phyloP scores from a whole-genome alignment of 2,888 invertebrate genomes.

The Crioceris asparagi region DNA sequence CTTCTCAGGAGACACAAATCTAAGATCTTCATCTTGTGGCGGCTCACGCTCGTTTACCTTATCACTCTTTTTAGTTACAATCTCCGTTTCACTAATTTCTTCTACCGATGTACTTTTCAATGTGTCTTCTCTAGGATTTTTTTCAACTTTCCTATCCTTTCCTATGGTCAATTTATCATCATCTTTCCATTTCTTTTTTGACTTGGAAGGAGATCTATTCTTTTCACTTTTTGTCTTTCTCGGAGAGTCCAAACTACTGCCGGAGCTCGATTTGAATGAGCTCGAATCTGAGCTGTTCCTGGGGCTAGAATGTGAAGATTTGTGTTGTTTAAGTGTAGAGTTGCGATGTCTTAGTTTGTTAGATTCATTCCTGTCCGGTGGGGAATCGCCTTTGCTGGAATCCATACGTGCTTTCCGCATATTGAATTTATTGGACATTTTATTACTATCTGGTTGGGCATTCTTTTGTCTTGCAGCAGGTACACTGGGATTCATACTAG shows the following conservation, averaged over 20 bases:
- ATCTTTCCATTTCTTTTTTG: constrained; percentile 24
- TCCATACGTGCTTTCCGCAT: too few species aligned
- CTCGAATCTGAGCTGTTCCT: constrained; percentile 10
- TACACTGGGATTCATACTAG: constrained; percentile 14
- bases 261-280: constrained; percentile 22
- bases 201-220: constrained; percentile 22
- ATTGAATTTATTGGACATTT: constrained; percentile 32
- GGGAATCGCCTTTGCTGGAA: too few species aligned
- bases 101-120: too few species aligned
- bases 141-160: too few species aligned
- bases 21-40: constrained; percentile 35
- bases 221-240: constrained; percentile 32
- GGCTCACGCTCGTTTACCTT: too few species aligned
- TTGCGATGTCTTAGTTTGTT: constrained; percentile 24
- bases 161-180: too few species aligned
- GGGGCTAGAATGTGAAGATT: constrained; percentile 9
- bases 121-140: too few species aligned
- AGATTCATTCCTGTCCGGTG: too few species aligned
- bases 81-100: too few species aligned
- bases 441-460: constrained; percentile 34
- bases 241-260: constrained; percentile 29
- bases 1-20: constrained; percentile 35
- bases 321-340: constrained; percentile 13
- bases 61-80: too few species aligned
- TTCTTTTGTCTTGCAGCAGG: constrained; percentile 30